Base-by-base conservation (phyloP, 2,888 invertebrate genomes). In the Cosmia pyralina region DNA sequence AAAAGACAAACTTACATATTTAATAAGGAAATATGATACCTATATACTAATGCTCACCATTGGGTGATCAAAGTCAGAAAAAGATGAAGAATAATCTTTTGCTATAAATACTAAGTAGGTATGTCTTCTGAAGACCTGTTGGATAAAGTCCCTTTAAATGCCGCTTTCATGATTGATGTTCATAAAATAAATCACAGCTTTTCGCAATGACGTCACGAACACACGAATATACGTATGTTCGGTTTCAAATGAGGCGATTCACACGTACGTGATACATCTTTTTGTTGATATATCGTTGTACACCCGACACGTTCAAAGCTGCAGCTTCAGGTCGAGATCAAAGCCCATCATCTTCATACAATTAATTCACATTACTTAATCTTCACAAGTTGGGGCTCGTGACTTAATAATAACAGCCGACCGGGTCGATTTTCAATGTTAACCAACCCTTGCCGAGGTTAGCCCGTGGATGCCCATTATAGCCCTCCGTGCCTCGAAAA, bases 161-260 rank as follows among this genome's bases (percentile, higher is more conserved):
- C 11, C 17, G 22, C 6, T 41, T 59, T 15, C 38, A 4, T 69
- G 34, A 69, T 58, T 74, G 17, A 50, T 41, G 28, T 59, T 44
- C 34, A 44, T 17, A 60, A 28, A 34, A 74, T 74, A 48, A 72
- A 60, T 75, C 75, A 34, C 34, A 72, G 44, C 59, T 50, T 57
- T 50, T 11, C 2, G 1, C 34, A 60, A 52, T 75, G 62, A 60
- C 60, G 75, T 75, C 60, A 72, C 34, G 10, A n/a, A 50, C 17
- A n/a, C 57, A n/a, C 1, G n/a, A 50, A 28, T 28, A 59, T 22
- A 74, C 48, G 28, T 38, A 19, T 46, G 22, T 38, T 19, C 19
- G 17, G 13, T 44, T 74, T 17, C 41, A 50, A 60, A 50, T 57
- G 44, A 50, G 50, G 10, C n/a, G 60, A 19, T 0, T 50, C 19